Evolutionary conservation across 64 coral and sea anemone genomes (phyloP), one percentile per base, ranked within the genome.

Genomic region (Actinia tenebrosa): DNA sequence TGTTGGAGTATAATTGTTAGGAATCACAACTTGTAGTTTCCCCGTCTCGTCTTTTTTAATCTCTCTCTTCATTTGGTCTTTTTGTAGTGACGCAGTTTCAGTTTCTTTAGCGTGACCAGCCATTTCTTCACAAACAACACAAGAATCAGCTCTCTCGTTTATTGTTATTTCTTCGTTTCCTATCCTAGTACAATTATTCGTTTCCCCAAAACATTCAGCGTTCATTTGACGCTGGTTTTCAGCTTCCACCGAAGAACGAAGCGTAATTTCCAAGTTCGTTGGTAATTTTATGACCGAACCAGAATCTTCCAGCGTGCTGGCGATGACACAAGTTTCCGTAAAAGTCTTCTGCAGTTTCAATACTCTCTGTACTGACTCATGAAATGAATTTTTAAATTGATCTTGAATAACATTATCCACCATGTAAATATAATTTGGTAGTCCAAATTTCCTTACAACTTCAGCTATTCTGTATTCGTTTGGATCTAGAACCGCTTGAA

Each of bases 381-480:
- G 77, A 79, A 5, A 44, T 45, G 77, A 79, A 45, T 79, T 45
- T 66, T n/a, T 23, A 46, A 7, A 46, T 30, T 30, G 62, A 1
- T 15, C 60, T n/a, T 89, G 45, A 42, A 7, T 22, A 63, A 6
- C 44, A 56, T 79, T 53, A 37, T 64, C 55, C 44, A 85, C 72
- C 60, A 91, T 60, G 3, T 18, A 25, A 22, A 91, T 83, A 86
- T 64, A 66, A 16, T 19, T 45, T 46, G 89, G 89, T 46, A 91
- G 56, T 46, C 85, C 85, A 43, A 61, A 61, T 37, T 91, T 91
- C 22, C 44, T 91, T 7, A 91, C 71, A 45, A 86, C 71, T 60
- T 86, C 77, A 45, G 56, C 53, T 60, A 91, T 71, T 3, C 22
- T 30, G 18, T 77, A 64, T 45, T 86, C 89, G 22, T 86, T 77